phyloP scores from a whole-genome alignment of 2,113 vertebrate genomes.

The Rhegmatorhina hoffmannsi region DNA sequence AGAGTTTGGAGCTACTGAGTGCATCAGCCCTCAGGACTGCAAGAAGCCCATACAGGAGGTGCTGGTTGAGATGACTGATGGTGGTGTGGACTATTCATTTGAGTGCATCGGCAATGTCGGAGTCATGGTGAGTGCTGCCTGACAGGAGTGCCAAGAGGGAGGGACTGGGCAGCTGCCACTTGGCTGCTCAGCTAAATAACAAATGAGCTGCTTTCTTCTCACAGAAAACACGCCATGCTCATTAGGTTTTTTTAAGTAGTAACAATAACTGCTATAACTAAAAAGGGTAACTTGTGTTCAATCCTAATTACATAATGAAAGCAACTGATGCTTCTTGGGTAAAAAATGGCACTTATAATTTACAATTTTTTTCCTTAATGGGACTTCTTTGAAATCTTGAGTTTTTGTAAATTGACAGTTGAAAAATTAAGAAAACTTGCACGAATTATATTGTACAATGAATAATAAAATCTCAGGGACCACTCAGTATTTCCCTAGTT shows the following conservation, averaged over 20 bases:
- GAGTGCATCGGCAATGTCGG: slow-evolving; percentile 82
- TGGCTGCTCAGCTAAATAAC: not conserved
- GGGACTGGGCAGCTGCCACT: not conserved
- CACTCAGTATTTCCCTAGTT: not conserved
- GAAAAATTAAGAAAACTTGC: not conserved
- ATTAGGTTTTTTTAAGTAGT: not conserved
- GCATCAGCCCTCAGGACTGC: slow-evolving; percentile 77
- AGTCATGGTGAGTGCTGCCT: slow-evolving; percentile 74
- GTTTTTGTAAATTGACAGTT: not conserved
- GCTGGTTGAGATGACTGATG: slow-evolving; percentile 77
- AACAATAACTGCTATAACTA: not conserved
- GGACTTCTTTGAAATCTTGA: not conserved
- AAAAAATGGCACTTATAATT: not conserved
- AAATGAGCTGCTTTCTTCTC: not conserved
- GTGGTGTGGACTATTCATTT: slow-evolving; percentile 82
- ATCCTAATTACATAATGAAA: not conserved
- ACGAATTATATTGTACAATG: not conserved
- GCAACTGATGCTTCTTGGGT: not conserved
- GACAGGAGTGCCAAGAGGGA: not conserved
- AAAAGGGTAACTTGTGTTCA: not conserved
- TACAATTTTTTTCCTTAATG: not conserved
- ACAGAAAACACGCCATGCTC: not conserved
- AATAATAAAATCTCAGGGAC: not conserved
- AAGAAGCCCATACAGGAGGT: slow-evolving; percentile 80
- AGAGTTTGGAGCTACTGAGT: slow-evolving; percentile 82